A percentile compares a stretch with the other conserved stretches of the same genome.
Evolutionary conservation across 64 coral and sea anemone genomes (phyloP).

Genomic region (Montipora capricornis): DNA sequence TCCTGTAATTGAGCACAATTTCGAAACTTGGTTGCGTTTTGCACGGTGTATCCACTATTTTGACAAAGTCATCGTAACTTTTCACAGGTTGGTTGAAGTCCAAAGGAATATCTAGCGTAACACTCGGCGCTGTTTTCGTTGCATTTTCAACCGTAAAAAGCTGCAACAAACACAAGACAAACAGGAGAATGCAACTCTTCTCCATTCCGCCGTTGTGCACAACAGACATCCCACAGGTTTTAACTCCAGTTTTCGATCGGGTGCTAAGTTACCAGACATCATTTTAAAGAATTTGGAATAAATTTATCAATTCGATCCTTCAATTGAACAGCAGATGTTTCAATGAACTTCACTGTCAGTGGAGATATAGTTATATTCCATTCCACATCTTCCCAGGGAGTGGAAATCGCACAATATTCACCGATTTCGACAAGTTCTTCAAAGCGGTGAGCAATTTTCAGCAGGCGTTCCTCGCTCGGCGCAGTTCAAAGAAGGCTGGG

Average conservation of each 20-base stretch:
- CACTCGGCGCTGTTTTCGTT: slow-evolving; percentile 2
- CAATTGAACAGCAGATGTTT: not conserved
- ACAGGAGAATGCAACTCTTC: not conserved
- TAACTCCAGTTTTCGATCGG: not conserved
- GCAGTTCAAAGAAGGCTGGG: too few relatives aligned
- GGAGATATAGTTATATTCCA: not conserved
- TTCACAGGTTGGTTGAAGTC: slow-evolving; percentile 11
- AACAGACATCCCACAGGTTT: not conserved
- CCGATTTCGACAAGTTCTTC: not conserved
- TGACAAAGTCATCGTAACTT: slow-evolving; percentile 74
- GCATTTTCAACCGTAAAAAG: not conserved
- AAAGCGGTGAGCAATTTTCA: not conserved
- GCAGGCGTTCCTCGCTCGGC: not conserved
- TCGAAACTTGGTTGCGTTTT: slow-evolving; percentile 54
- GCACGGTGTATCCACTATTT: slow-evolving; percentile 63
- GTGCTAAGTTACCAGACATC: slow-evolving; percentile 29
- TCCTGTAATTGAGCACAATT: slow-evolving; percentile 60
- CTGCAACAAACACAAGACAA: slow-evolving; percentile 16
- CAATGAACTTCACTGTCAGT: not conserved
- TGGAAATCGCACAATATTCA: not conserved
- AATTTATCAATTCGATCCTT: not conserved
- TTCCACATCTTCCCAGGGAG: not conserved
- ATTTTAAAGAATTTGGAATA: slow-evolving; percentile 39
- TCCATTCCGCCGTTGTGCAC: slow-evolving; percentile 12
- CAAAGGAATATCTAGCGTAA: slow-evolving; percentile 35